phyloP scores from a whole-genome alignment of 2,113 vertebrate species.

The Anolis sagrei region DNA sequence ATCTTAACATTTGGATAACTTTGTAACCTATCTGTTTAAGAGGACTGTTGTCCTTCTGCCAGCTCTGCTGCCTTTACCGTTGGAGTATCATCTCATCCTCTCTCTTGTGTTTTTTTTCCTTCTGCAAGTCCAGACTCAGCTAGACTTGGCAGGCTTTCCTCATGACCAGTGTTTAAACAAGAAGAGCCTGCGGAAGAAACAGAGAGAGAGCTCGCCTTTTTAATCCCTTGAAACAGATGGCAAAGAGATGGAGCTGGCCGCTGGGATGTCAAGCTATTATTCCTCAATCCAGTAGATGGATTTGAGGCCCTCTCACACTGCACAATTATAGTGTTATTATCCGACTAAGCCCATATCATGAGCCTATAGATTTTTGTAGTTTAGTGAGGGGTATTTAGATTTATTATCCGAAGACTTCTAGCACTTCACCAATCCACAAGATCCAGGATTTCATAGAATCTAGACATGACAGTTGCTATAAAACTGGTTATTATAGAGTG shows the following conservation, averaged over 20 bases:
- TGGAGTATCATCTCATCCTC: conserved; percentile 39
- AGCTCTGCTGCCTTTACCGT: conserved; percentile 36
- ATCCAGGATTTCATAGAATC: not conserved
- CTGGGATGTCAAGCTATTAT: conserved; percentile 16
- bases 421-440: not conserved
- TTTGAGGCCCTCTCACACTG: not conserved
- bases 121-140: conserved; percentile 44
- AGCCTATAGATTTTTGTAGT: not conserved
- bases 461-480: not conserved
- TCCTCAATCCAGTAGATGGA: not conserved
- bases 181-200: not conserved
- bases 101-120: conserved; percentile 31
- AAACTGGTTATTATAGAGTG: too few relatives aligned
- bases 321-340: not conserved
- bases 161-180: not conserved
- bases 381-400: not conserved
- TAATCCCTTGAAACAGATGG: conserved; percentile 1
- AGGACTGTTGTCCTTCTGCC: conserved; percentile 61
- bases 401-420: not conserved
- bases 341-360: not conserved
- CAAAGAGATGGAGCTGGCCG: not conserved
- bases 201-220: conserved; percentile 29
- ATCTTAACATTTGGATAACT: conserved; percentile 70
- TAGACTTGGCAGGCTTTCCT: conserved; percentile 19
- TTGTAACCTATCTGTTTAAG: conserved; percentile 49